Percentiles rank a stretch among this genome's conserved stretches.
Evolutionary conservation across 2,113 vertebrate species (phyloP).

Genomic region (Elgaria multicarinata): DNA sequence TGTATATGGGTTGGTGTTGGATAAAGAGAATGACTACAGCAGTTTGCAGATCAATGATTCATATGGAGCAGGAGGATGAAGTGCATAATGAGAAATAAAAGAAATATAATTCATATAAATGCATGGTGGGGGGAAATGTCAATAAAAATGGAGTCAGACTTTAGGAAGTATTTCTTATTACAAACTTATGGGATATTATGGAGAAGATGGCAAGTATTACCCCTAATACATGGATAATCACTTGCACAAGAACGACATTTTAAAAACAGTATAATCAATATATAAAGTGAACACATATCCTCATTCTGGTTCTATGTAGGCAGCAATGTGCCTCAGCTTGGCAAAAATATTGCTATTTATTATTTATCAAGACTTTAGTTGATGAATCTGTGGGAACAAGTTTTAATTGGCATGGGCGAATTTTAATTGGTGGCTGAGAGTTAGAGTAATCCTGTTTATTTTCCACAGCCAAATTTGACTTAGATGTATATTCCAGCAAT

Average conservation of each 20-base stretch:
- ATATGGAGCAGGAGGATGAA: background rate
- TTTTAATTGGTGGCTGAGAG: slow-evolving; percentile 3
- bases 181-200: background rate
- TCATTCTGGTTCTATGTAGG: background rate
- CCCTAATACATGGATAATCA: background rate
- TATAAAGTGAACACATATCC: background rate
- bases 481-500: background rate
- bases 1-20: background rate
- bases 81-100: background rate
- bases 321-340: background rate
- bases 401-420: slow-evolving; percentile 13
- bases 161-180: background rate
- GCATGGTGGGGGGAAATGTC: background rate
- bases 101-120: background rate
- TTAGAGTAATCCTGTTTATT: background rate
- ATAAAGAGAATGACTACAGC: background rate
- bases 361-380: slow-evolving; percentile 1
- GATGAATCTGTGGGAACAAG: background rate
- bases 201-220: background rate
- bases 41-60: background rate
- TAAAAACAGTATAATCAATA: background rate
- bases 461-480: background rate
- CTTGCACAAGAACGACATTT: background rate
- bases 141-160: background rate
- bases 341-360: background rate